A percentile compares a stretch with the other conserved stretches of the same genome.
Evolutionary conservation across 2,113 vertebrate species (phyloP).

Genomic region (Promerops cafer): DNA sequence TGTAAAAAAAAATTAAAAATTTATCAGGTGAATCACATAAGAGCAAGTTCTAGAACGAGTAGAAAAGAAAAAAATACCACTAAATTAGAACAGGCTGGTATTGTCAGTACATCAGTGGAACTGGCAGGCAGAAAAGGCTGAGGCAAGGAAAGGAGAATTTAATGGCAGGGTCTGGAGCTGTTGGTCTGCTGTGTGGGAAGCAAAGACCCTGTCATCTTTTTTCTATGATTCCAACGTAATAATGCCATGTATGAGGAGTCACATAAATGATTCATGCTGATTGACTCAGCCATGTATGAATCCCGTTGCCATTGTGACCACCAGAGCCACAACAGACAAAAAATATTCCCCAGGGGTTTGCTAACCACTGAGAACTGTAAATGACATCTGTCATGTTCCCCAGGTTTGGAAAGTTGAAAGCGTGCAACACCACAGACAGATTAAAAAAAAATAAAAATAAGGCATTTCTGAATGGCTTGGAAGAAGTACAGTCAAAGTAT

Average conservation of each 20-base stretch:
- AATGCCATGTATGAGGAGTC: conserved; percentile 25
- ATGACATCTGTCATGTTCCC: neutral
- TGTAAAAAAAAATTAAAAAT: neutral
- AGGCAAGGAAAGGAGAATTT: neutral
- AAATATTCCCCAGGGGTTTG: neutral
- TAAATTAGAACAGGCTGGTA: neutral
- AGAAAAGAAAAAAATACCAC: neutral
- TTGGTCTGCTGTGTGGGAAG: neutral
- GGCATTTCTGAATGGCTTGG: neutral
- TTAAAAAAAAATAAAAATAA: neutral
- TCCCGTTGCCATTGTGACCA: conserved; percentile 25
- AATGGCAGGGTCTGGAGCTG: neutral
- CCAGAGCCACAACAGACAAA: neutral
- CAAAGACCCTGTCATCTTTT: neutral
- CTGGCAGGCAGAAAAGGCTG: neutral
- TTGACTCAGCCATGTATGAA: conserved; percentile 16
- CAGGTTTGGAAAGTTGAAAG: neutral
- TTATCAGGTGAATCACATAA: neutral
- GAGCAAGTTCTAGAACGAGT: neutral
- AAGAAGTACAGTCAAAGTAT: neutral
- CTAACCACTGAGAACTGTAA: neutral
- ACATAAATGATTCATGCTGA: conserved; percentile 46
- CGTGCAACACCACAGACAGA: neutral
- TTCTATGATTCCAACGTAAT: conserved; percentile 29
- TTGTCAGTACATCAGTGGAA: neutral